Evolutionary conservation across 2,797 vertebrate genomes (phyloP), one percentile per base, ranked within the genome.

Genomic region (Pogonophryne albipinna): DNA sequence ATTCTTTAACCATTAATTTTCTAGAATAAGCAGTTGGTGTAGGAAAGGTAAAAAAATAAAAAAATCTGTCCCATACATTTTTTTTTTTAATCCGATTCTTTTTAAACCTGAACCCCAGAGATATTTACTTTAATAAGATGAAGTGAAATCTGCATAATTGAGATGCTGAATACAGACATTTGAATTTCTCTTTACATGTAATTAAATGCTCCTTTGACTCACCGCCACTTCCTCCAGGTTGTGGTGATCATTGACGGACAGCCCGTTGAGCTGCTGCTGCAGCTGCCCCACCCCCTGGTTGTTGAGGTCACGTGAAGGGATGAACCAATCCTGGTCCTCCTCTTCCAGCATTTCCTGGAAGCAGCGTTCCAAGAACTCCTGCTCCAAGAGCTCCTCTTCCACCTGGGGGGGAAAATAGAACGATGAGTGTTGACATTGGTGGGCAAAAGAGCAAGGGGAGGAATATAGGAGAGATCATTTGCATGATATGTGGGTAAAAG

Each of bases 301-400:
- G 67, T 97, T 97, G 55, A 99, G 95, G 92, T 99, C 98, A 6
- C 98, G 94, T 0, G 96, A 96, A 0, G 98, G 98, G 82, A 99
- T 99, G 93, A 99, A 99, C 98, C 98, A 99, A 71, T 99, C 98
- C 94, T 96, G 95, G 84, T 99, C 98, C 82, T 99, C 98, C 74
- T 99, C 98, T 60, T 99, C 98, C 92, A 99, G 90, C 98, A 99
- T 99, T 93, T 99, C 97, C 92, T 99, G 97, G 95, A 99, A 99
- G 92, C 98, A 99, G 55, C 97, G 97, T 86, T 99, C 98, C 16
- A 99, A 87, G 85, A 99, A 99, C 76, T 99, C 98, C 88, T 99
- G 97, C 85, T 99, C 98, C 93, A 98, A 91, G 49, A 99, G 94
- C 89, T 99, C 98, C 84, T 99, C 97, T 71, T 99, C 98, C 83